phyloP scores from a whole-genome alignment of 1,140 invertebrate genomes.

The Helicoverpa zea region DNA sequence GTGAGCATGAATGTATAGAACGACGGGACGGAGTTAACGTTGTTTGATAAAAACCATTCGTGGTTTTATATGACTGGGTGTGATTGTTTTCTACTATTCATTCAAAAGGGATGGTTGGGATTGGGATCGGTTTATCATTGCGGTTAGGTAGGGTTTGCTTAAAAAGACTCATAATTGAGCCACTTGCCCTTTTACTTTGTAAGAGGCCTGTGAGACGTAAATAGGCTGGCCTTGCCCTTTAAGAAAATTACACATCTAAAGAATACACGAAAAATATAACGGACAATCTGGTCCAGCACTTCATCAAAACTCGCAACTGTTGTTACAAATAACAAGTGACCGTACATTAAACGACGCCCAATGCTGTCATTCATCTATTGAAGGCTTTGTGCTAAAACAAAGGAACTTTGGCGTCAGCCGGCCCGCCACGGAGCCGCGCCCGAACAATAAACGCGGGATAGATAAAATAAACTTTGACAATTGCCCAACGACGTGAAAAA shows the following conservation, averaged over 20 bases:
- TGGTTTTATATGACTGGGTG: not conserved
- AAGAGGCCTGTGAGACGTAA: not conserved
- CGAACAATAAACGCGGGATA: slow-evolving; percentile 39
- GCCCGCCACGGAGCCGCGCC: slow-evolving; percentile 1
- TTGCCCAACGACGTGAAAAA: slow-evolving; percentile 48
- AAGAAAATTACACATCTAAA: not conserved
- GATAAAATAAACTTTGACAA: slow-evolving; percentile 46
- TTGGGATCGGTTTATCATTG: too few species aligned
- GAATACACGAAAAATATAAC: not conserved
- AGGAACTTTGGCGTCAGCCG: slow-evolving; percentile 49
- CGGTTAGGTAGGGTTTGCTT: too few species aligned
- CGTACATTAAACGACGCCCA: slow-evolving; percentile 3
- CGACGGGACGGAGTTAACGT: not conserved
- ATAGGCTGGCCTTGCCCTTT: not conserved
- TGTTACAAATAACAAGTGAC: slow-evolving; percentile 38
- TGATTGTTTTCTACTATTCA: too few species aligned
- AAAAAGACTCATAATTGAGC: too few species aligned
- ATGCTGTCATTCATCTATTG: slow-evolving; percentile 34
- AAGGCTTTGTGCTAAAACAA: slow-evolving; percentile 51
- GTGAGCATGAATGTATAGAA: slow-evolving; percentile 10
- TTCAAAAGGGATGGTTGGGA: too few species aligned
- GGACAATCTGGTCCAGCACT: not conserved
- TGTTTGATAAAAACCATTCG: not conserved
- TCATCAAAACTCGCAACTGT: slow-evolving; percentile 27
- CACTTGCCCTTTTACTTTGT: not conserved